phyloP scores from a whole-genome alignment of 2,888 invertebrate genomes.

The Cheilosia urbana region DNA sequence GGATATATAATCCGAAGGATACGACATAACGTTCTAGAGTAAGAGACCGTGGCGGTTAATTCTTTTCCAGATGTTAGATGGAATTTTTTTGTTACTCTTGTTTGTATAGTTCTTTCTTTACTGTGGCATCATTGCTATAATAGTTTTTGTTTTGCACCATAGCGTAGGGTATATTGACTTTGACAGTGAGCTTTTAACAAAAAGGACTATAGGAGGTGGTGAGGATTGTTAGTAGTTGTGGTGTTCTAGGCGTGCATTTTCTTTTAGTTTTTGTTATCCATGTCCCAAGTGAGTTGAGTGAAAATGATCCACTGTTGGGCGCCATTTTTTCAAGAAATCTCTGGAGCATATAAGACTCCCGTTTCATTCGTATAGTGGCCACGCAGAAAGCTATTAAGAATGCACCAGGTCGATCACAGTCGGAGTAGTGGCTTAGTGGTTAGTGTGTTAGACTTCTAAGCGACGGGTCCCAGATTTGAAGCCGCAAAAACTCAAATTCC shows the following conservation, averaged over 20 bases:
- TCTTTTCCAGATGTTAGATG: constrained; percentile 61
- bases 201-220: background rate
- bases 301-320: background rate
- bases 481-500: too few relatives aligned
- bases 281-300: background rate
- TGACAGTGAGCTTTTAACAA: background rate
- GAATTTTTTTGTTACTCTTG: constrained; percentile 11
- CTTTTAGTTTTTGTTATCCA: too few relatives aligned
- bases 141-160: background rate
- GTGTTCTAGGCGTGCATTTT: background rate
- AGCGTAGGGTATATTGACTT: constrained; percentile 19
- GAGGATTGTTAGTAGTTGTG: too few relatives aligned
- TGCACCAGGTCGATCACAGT: too few relatives aligned
- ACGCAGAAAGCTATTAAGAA: too few relatives aligned
- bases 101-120: constrained; percentile 14
- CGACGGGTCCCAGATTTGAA: too few relatives aligned
- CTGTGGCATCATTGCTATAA: constrained; percentile 1
- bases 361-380: too few relatives aligned
- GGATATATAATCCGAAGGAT: constrained; percentile 74
- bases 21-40: constrained; percentile 55
- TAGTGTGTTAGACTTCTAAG: too few relatives aligned
- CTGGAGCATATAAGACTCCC: too few relatives aligned
- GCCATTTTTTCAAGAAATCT: background rate
- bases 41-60: constrained; percentile 67
- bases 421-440: too few relatives aligned